Percentiles rank a stretch among this genome's conserved stretches.
Evolutionary conservation across 2,888 invertebrate species (phyloP).

Genomic region (Cheilosia vulpina): DNA sequence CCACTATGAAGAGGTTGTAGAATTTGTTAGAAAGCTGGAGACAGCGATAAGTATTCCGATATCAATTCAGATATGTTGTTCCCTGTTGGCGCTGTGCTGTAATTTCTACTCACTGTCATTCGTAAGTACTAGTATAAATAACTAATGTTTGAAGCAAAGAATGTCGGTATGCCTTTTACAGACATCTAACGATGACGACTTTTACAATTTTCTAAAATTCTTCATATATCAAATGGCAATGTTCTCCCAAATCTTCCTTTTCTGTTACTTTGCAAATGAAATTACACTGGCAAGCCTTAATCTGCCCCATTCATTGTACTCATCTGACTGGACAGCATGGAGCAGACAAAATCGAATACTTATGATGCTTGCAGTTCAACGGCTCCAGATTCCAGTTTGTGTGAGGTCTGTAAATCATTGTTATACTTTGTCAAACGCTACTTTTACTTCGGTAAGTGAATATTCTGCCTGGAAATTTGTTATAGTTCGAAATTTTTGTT

Average conservation of each 20-base stretch:
- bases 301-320: conserved; percentile 77
- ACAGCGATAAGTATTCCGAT: conserved; percentile 77
- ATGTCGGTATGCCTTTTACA: not conserved
- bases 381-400: conserved; percentile 74
- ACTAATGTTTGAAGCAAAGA: not conserved
- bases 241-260: conserved; percentile 78
- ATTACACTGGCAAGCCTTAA: conserved; percentile 76
- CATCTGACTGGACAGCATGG: conserved; percentile 77
- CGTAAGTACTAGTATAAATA: conserved; percentile 71
- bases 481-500: conserved; percentile 38
- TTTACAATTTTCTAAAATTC: conserved; percentile 69
- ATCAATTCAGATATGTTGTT: conserved; percentile 79
- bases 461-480: conserved; percentile 21
- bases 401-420: conserved; percentile 77
- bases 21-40: conserved; percentile 77
- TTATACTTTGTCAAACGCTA: conserved; percentile 77
- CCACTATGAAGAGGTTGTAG: conserved; percentile 75
- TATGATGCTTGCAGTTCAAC: conserved; percentile 77
- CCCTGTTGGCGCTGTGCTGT: conserved; percentile 79
- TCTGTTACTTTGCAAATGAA: conserved; percentile 78
- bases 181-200: conserved; percentile 23
- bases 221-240: conserved; percentile 77
- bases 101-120: conserved; percentile 80
- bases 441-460: conserved; percentile 80
- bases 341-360: conserved; percentile 74